A percentile compares a stretch with the other conserved stretches of the same genome.
phyloP scores from a whole-genome alignment of 2,113 vertebrate species.

The Raja brachyura region DNA sequence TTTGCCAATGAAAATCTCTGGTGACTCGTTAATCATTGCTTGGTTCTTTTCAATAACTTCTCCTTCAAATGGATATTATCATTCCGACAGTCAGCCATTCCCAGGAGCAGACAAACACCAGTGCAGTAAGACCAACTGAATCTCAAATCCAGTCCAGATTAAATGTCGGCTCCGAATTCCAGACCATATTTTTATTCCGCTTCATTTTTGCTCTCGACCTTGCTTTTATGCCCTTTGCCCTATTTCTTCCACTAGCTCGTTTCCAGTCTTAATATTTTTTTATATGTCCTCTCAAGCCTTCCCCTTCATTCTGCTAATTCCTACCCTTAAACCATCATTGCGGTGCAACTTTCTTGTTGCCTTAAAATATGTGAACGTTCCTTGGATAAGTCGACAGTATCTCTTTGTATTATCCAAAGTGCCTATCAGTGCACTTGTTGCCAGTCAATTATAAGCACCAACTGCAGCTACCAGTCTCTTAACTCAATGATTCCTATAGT shows the following conservation, averaged over 20 bases:
- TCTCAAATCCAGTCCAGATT: background rate
- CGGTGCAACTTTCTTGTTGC: background rate
- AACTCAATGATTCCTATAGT: background rate
- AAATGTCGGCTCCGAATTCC: background rate
- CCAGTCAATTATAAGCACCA: background rate
- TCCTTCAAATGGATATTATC: background rate
- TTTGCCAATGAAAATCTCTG: background rate
- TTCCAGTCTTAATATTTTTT: background rate
- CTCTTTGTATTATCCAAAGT: background rate
- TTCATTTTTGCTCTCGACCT: background rate
- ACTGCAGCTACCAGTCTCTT: background rate
- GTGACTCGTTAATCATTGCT: background rate
- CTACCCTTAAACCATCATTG: background rate
- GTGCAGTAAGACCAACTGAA: background rate
- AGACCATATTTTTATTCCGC: background rate
- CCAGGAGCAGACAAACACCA: background rate
- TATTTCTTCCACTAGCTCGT: background rate
- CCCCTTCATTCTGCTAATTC: background rate
- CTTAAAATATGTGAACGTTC: background rate
- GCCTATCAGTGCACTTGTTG: background rate
- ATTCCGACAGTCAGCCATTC: background rate
- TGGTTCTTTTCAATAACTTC: background rate
- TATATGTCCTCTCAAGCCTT: background rate
- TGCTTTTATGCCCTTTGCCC: background rate
- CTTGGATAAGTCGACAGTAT: background rate